phyloP scores from a whole-genome alignment of 1,140 invertebrate species.

The Patella vulgata region DNA sequence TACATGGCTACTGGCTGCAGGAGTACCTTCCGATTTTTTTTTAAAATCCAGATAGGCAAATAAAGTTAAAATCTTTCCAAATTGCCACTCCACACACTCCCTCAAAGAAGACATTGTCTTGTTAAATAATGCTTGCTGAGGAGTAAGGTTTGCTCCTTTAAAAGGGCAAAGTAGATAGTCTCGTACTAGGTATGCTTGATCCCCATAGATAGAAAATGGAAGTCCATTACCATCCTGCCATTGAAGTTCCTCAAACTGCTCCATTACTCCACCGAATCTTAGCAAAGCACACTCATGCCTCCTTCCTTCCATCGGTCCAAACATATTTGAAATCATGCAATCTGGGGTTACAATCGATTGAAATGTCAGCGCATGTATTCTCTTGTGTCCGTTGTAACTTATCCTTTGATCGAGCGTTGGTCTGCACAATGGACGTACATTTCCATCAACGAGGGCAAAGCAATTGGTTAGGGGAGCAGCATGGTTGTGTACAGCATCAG shows the following conservation, averaged over 20 bases:
- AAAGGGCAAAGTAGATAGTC: not conserved
- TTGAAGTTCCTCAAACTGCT: not conserved
- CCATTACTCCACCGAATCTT: not conserved
- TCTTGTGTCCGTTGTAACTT: conserved; percentile 16
- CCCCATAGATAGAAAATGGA: conserved; percentile 9
- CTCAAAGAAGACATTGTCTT: conserved; percentile 6
- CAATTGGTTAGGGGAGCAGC: conserved; percentile 15
- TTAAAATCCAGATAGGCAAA: conserved; percentile 16
- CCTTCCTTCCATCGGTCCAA: conserved; percentile 1
- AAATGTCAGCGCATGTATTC: conserved; percentile 16
- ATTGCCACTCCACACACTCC: conserved; percentile 10
- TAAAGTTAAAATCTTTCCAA: conserved; percentile 5
- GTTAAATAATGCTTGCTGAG: conserved; percentile 11
- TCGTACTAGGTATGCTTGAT: conserved; percentile 8
- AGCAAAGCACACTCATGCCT: conserved; percentile 8
- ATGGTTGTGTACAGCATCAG: not conserved
- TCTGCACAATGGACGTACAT: conserved; percentile 22
- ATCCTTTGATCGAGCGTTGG: conserved; percentile 14
- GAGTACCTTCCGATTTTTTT: conserved; percentile 13
- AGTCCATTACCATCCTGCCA: not conserved
- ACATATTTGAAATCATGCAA: conserved; percentile 8
- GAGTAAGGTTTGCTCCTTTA: not conserved
- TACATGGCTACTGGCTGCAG: conserved; percentile 10
- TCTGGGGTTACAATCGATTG: conserved; percentile 18
- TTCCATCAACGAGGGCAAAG: conserved; percentile 36